Evolutionary conservation across 2,113 vertebrate species (phyloP), one percentile per base, ranked within the genome.

Genomic region (Planiliza haematocheilus): DNA sequence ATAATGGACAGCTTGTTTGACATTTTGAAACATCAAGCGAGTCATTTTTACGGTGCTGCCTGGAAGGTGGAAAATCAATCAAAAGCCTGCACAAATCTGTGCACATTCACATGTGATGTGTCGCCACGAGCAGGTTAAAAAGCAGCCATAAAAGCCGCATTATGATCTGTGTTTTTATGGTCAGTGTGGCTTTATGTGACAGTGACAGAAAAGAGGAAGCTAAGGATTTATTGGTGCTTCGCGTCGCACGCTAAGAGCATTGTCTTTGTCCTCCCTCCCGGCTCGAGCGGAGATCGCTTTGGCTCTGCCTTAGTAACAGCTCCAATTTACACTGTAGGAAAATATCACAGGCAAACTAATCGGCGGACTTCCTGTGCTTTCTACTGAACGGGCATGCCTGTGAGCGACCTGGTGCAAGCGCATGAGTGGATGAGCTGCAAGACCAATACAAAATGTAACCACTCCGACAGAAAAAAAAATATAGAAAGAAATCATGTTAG

Each of bases 291-390:
- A 34, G 53, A 62, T 84, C 21, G 24, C n/a, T 48, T 60, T 36
- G 21, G 57, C 38, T 73, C 36, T 9, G 4, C 7, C 21, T 75
- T 67, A 53, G 77, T 62, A 74, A 64, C 2, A 1, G 37, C 30
- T 43, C 53, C 20, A 49, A 61, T 78, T 78, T 50, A 48, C 56
- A 24, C 36, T 17, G 68, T 7, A 20, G 24, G n/a, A 8, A 75
- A 77, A 71, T 50, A 53, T 73, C 74, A 67, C 37, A 20, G 61
- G 56, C 10, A 21, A 59, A 77, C 49, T 70, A 48, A 55, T 55
- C 60, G 34, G 50, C 13, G 36, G 57, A 51, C 20, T 36, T 51
- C 38, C 16, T 55, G 20, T 17, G 58, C 34, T 48, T 51, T 58
- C 21, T 9, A 30, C 48, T 62, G 43, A 79, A 14, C 37, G 0